A percentile compares a stretch with the other conserved stretches of the same genome.
phyloP scores from a whole-genome alignment of 2,113 vertebrate species.

The Aythya baeri region DNA sequence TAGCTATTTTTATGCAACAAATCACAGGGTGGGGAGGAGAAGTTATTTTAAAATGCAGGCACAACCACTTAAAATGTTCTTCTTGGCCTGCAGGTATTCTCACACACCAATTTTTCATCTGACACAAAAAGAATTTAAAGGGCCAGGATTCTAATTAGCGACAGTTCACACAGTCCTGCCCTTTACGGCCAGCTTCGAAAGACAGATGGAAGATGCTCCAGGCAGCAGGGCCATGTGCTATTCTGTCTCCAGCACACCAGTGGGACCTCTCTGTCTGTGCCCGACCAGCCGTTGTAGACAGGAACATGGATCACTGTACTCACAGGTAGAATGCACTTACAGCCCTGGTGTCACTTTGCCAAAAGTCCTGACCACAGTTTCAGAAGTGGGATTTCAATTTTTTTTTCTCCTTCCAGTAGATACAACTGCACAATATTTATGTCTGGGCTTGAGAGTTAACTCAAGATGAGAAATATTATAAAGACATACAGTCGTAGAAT shows the following conservation, averaged over 20 bases:
- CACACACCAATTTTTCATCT: background rate
- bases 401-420: background rate
- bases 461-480: background rate
- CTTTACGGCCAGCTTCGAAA: background rate
- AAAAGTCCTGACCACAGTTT: background rate
- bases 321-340: background rate
- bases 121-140: background rate
- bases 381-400: background rate
- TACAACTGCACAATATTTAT: background rate
- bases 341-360: background rate
- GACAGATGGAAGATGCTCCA: background rate
- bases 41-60: background rate
- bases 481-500: background rate
- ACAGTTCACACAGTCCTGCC: background rate
- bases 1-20: background rate
- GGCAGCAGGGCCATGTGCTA: background rate
- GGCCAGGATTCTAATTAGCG: background rate
- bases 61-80: background rate
- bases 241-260: background rate
- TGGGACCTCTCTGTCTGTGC: background rate
- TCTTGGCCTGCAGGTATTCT: background rate
- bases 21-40: background rate
- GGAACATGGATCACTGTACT: background rate
- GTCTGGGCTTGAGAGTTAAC: background rate
- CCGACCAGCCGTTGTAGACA: rapidly evolving